Conservation (phyloP, 2,888 invertebrate genomes). For the Cryptops parisi region DNA sequence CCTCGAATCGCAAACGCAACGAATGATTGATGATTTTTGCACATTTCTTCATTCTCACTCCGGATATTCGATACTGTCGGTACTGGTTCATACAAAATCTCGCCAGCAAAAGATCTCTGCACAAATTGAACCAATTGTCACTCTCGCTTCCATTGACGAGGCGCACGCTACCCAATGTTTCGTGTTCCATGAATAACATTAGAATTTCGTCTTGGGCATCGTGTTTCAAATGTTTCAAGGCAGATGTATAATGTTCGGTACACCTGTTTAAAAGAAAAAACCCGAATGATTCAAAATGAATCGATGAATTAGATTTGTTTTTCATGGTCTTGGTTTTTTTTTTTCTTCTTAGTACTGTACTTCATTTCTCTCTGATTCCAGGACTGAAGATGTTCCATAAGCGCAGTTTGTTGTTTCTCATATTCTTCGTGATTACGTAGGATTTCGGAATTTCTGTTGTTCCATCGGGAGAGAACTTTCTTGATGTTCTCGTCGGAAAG, state of each 20-base stretch:
- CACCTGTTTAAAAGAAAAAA: too few relatives aligned
- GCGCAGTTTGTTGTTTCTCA: too few relatives aligned
- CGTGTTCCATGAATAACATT: background rate
- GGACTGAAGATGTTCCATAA: too few relatives aligned
- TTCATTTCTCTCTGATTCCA: too few relatives aligned
- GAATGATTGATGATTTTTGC: constrained; percentile 2
- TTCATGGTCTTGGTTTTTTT: too few relatives aligned
- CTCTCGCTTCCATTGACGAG: background rate
- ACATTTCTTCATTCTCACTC: background rate
- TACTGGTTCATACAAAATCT: constrained; percentile 7
- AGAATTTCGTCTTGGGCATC: background rate
- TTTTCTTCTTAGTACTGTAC: too few relatives aligned
- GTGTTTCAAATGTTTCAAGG: background rate
- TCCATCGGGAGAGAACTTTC: too few relatives aligned
- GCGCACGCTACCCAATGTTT: background rate
- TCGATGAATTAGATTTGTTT: too few relatives aligned
- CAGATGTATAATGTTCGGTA: background rate
- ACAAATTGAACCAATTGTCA: background rate
- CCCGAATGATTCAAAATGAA: too few relatives aligned
- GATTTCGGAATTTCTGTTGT: too few relatives aligned
- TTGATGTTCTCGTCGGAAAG: too few relatives aligned
- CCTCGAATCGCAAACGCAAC: background rate
- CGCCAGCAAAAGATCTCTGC: constrained; percentile 5
- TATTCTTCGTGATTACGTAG: too few relatives aligned
- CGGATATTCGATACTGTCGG: background rate